Evolutionary conservation across 2,797 vertebrate species (phyloP).

Genomic region (Podarcis siculus): DNA sequence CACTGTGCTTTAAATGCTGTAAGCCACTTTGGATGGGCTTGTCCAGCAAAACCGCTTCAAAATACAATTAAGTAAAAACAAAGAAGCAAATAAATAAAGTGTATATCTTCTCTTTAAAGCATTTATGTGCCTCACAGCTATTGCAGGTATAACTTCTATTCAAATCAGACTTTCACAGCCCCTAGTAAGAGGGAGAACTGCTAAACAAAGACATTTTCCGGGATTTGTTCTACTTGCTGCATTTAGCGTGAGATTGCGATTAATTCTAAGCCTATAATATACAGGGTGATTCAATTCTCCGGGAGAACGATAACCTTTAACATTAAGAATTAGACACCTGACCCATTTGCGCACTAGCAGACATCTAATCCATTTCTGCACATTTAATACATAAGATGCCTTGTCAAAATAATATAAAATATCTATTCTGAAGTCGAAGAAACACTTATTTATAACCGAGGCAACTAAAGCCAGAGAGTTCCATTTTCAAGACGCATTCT

Average conservation of each 20-base stretch:
- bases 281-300: not conserved
- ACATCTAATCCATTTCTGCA: not conserved
- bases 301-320: slow-evolving; percentile 43
- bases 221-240: not conserved
- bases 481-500: slow-evolving; percentile 51
- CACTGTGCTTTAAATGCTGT: no score
- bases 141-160: not conserved
- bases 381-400: slow-evolving; percentile 29
- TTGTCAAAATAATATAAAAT: slow-evolving; percentile 48
- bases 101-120: no score
- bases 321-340: slow-evolving; percentile 38
- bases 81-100: not conserved
- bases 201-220: not conserved
- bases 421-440: slow-evolving; percentile 32
- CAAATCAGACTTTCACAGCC: not conserved
- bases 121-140: not conserved
- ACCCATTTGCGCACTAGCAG: slow-evolving; percentile 22
- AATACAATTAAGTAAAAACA: not conserved
- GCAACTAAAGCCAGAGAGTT: slow-evolving; percentile 62
- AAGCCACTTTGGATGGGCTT: no score
- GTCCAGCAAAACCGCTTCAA: no score
- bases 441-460: slow-evolving; percentile 60
- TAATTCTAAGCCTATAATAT: slow-evolving; percentile 14
- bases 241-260: slow-evolving; percentile 16
- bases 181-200: not conserved